Percentiles rank a stretch among this genome's conserved stretches.
phyloP scores from a whole-genome alignment of 2,113 vertebrate genomes.

The Gobiocypris rarus region DNA sequence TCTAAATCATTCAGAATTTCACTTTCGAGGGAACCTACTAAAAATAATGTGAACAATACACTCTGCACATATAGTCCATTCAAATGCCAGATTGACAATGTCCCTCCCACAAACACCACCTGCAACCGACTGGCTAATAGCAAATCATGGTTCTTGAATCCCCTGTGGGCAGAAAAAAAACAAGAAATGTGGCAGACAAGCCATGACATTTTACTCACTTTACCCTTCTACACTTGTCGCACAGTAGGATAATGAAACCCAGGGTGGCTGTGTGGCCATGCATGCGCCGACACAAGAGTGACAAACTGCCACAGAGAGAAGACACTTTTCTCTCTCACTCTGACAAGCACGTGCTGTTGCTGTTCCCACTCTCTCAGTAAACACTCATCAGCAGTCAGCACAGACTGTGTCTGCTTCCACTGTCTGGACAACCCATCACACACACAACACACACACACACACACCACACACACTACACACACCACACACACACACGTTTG shows the following conservation, averaged over 20 bases:
- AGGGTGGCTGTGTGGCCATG: not conserved
- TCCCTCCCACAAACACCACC: not conserved
- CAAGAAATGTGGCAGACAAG: not conserved
- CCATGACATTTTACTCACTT: slow-evolving; percentile 20
- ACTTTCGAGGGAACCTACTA: not conserved
- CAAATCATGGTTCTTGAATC: not conserved
- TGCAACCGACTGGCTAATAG: not conserved
- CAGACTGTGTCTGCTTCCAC: slow-evolving; percentile 77
- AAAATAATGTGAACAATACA: not conserved
- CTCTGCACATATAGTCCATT: not conserved
- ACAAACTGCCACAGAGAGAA: slow-evolving; percentile 32
- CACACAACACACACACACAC: not conserved
- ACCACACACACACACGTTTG: no score
- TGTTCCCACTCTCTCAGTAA: slow-evolving; percentile 66
- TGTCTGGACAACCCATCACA: slow-evolving; percentile 71
- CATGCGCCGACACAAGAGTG: not conserved
- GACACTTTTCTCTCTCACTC: slow-evolving; percentile 20
- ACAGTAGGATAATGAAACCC: slow-evolving; percentile 11
- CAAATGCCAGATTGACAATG: not conserved
- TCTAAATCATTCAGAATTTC: not conserved
- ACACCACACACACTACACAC: not conserved
- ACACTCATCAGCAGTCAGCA: slow-evolving; percentile 80
- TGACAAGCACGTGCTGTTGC: slow-evolving; percentile 45
- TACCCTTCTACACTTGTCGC: not conserved
- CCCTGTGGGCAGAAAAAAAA: slow-evolving; percentile 38